A percentile compares a stretch with the other conserved stretches of the same genome.
These are phyloP conservation scores for Neomonachus schauinslandi DNA, from an alignment of 2,113 vertebrate species.

Conservation along the genomic window DNA sequence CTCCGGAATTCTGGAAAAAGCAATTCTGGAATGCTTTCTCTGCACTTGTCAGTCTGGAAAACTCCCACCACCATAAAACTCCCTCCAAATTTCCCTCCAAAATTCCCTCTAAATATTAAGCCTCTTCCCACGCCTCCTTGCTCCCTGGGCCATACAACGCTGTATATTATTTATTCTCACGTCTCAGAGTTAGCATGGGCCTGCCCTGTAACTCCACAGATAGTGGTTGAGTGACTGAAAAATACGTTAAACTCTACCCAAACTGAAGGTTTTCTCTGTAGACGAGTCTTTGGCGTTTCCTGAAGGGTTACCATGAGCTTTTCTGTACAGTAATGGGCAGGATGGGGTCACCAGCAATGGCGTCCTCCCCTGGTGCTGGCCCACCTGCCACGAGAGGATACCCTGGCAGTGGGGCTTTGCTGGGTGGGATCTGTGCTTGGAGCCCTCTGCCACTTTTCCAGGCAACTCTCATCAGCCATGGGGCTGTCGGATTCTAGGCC, in stretches of 20 bases:
- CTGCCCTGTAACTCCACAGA: neutral
- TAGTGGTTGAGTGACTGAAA: neutral
- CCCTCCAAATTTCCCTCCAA: neutral
- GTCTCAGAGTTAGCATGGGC: neutral
- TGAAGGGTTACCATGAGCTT: neutral
- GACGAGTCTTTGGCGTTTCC: neutral
- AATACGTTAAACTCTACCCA: neutral
- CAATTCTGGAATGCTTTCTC: neutral
- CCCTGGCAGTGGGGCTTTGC: neutral
- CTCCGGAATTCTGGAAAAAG: conserved; percentile 21
- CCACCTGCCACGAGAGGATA: neutral
- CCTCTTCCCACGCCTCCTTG: neutral
- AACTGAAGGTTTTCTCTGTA: neutral
- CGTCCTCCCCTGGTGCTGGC: neutral
- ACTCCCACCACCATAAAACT: neutral
- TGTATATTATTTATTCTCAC: neutral
- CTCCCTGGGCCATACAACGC: neutral
- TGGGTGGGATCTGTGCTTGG: neutral
- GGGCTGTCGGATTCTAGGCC: accelerated
- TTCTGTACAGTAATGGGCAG: neutral
- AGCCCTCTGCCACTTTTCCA: neutral
- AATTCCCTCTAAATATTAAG: neutral
- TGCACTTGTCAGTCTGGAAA: neutral
- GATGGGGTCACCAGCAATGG: neutral
- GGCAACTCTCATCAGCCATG: neutral